These are phyloP conservation scores for Hetaerina americana DNA, from an alignment of 1,140 invertebrate genomes.

Conservation along the genomic window DNA sequence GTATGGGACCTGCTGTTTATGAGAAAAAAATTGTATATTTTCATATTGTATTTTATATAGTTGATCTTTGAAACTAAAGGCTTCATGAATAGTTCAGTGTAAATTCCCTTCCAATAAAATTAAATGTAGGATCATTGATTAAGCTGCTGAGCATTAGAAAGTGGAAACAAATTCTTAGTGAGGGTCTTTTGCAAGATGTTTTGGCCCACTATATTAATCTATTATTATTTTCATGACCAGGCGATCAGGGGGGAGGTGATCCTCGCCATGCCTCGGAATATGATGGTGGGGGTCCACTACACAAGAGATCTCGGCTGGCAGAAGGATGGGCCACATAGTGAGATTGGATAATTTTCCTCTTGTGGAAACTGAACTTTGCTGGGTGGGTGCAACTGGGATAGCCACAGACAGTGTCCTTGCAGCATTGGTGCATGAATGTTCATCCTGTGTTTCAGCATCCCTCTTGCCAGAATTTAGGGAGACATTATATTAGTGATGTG, in stretches of 20 bases:
- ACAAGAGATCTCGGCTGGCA: conserved; percentile 65
- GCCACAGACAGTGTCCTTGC: not conserved
- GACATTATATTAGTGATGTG: not conserved
- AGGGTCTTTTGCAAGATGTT: no score
- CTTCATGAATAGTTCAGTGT: no score
- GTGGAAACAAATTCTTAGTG: no score
- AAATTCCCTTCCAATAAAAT: no score
- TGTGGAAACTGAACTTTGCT: not conserved
- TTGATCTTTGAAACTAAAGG: no score
- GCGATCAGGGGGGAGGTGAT: conserved; percentile 44
- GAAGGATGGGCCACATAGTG: conserved; percentile 74
- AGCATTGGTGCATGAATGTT: not conserved
- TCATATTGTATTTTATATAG: no score
- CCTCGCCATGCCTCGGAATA: conserved; percentile 54
- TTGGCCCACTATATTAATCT: conserved; percentile 4
- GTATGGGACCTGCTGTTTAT: no score
- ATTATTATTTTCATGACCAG: conserved; percentile 26
- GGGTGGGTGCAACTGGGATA: not conserved
- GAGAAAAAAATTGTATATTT: no score
- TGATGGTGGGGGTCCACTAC: conserved; percentile 56
- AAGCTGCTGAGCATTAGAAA: no score
- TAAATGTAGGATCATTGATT: no score
- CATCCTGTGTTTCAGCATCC: not conserved
- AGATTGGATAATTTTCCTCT: not conserved
- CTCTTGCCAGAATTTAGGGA: not conserved